Evolutionary conservation across 2,797 vertebrate species (phyloP), one percentile per base, ranked within the genome.

Genomic region (Liasis olivaceus): DNA sequence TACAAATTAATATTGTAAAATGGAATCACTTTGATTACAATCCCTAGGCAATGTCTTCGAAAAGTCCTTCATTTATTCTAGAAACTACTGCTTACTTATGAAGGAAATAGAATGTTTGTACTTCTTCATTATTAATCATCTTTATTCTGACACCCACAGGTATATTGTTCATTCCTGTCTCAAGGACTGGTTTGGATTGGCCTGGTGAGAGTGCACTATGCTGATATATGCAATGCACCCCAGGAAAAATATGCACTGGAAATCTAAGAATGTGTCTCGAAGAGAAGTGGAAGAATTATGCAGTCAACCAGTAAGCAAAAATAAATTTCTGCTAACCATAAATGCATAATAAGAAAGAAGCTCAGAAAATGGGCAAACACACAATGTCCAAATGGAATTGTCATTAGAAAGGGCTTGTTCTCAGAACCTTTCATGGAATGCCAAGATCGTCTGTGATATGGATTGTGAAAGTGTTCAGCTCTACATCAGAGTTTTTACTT

Each of bases 311-410:
- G 42, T 42, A 42, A 9, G 12, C n/a, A 56, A 88, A 81, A 62
- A 5, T 84, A 89, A 3, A 3, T 36, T 89, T 28, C 5, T 77
- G 2, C 9, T 81, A 17, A 56, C 56, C 4, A 3, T n/a, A 92
- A 95, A 91, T 92, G 72, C 26, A 62, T 87, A 4, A 84, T 20
- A 17, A 15, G 58, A 62, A 20, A 63, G 2, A 94, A 90, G 87
- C 0, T 59, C 0, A 89, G 58, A 24, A 90, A 77, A 24, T 4
- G 60, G 36, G n/a, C 31, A 77, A 77, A 20, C 36, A 77, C 0
- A 7, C 47, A 91, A 28, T 4, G 28, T 0, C 2, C 22, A 96
- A 62, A 0, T 92, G 42, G 66, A 94, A 87, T 11, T 17, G 20
- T 91, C 17, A 84, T 66, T 88, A 87, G 36, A 31, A 15, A 88